Conservation (phyloP, 2,888 invertebrate species). For the Tetragonisca angustula region DNA sequence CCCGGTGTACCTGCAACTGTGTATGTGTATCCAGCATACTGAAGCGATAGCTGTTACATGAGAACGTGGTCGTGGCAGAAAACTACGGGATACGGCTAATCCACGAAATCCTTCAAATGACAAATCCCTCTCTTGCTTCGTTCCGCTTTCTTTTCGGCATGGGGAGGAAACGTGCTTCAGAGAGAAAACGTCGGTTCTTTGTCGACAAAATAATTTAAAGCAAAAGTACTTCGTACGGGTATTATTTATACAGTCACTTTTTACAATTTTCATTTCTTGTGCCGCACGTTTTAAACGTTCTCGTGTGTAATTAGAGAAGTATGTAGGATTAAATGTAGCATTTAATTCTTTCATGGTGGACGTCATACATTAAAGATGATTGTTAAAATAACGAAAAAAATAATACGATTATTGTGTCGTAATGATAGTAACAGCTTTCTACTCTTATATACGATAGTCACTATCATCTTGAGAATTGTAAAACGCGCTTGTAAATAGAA, state of each 20-base stretch:
- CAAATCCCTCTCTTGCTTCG: slow-evolving; percentile 7
- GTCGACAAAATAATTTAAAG: background rate
- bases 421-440: too few relatives aligned
- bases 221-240: background rate
- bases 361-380: too few relatives aligned
- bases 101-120: slow-evolving; percentile 50
- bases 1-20: slow-evolving; percentile 17
- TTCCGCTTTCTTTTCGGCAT: background rate
- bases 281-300: background rate
- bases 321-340: background rate
- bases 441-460: too few relatives aligned
- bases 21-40: slow-evolving; percentile 32
- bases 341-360: background rate
- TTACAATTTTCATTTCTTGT: background rate
- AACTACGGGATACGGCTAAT: slow-evolving; percentile 47
- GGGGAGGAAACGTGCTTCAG: background rate
- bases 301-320: background rate
- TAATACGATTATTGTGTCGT: too few relatives aligned
- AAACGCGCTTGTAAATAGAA: too few relatives aligned
- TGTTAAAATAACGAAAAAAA: too few relatives aligned
- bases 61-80: slow-evolving; percentile 25
- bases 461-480: too few relatives aligned
- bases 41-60: slow-evolving; percentile 29
- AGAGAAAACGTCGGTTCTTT: background rate
- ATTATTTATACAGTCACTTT: background rate